Evolutionary conservation across 2,113 vertebrate species (phyloP), one percentile per base, ranked within the genome.

Genomic region (Dromas ardeola): DNA sequence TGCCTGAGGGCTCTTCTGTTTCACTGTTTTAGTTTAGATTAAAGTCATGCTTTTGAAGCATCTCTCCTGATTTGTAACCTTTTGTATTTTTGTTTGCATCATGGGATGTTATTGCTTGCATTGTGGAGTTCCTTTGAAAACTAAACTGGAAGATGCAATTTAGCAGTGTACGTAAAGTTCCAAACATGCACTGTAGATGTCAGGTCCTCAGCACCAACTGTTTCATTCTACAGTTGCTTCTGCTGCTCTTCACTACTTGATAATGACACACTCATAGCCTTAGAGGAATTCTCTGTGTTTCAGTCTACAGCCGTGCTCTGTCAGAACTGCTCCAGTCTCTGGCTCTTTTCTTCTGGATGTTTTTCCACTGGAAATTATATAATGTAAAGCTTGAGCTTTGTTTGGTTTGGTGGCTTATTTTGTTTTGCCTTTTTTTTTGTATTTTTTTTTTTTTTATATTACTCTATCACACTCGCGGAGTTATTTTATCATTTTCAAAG

Each of bases 401-500:
- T 42, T 42, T 91, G 13, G 21, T 70, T 12, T 43, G 19, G 9
- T 36, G 19, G 20, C 47, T 49, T 49, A 21, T 21, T 47, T 47
- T 47, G 47, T 47, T 47, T 21, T 47, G 20, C 20, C 20, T 21
- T 47, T 40, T 40, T 40, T 42, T 42, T 42, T 42, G 42, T 38
- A n/a, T 32, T 40, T 32, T 40, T 13, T 4, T 29, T 45, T 9
- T 25, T 40, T 55, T 52, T 55, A 34, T 27, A 18, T 61, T 85
- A 15, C 7, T 65, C 10, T 86, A 0, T 43, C 19, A 25, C 7
- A 49, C 20, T 52, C 0, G 1, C 2, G 4, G 22, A 61, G 2
- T 34, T 66, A 58, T 29, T 69, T 63, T 80, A 52, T 2, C 2
- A 6, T 91, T 88, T 90, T 58, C n/a, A 43, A 72, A 88, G 20